phyloP scores from a whole-genome alignment of 1,140 invertebrate species.

The Pseudomyrmex flavicornis region DNA sequence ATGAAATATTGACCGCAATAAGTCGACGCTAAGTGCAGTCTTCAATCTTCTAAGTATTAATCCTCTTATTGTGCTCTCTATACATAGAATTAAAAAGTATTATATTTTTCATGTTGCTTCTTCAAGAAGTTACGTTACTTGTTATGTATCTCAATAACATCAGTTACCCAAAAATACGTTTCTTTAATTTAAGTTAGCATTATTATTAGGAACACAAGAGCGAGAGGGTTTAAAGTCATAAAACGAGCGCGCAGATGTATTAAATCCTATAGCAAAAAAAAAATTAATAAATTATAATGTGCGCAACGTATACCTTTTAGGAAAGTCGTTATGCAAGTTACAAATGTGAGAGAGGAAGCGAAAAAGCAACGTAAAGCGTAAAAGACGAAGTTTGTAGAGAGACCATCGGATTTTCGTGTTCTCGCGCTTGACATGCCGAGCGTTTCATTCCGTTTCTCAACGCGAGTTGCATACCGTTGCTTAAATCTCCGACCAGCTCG shows the following conservation, averaged over 20 bases:
- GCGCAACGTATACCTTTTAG: neutral
- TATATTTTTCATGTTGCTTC: neutral
- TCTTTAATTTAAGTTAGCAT: neutral
- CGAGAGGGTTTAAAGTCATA: neutral
- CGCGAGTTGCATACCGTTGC: slow-evolving; percentile 25
- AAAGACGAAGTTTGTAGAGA: neutral
- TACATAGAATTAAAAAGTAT: neutral
- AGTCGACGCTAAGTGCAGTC: slow-evolving; percentile 7
- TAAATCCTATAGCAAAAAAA: neutral
- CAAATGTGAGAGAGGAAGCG: neutral
- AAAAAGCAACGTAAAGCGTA: neutral
- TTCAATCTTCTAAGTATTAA: slow-evolving; percentile 19
- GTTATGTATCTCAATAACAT: neutral
- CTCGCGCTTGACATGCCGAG: neutral
- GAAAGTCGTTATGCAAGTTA: neutral
- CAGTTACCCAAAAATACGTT: no score
- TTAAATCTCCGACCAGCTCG: slow-evolving; percentile 28
- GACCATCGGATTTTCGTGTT: slow-evolving; percentile 21
- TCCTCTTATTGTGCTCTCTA: neutral
- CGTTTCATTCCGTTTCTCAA: slow-evolving; percentile 29
- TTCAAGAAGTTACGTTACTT: neutral
- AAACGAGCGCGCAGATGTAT: neutral
- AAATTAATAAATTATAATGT: neutral
- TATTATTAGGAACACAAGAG: neutral
- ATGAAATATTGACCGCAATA: slow-evolving; percentile 35